phyloP scores from a whole-genome alignment of 1,140 invertebrate species.

The Eurytemora carolleeae region DNA sequence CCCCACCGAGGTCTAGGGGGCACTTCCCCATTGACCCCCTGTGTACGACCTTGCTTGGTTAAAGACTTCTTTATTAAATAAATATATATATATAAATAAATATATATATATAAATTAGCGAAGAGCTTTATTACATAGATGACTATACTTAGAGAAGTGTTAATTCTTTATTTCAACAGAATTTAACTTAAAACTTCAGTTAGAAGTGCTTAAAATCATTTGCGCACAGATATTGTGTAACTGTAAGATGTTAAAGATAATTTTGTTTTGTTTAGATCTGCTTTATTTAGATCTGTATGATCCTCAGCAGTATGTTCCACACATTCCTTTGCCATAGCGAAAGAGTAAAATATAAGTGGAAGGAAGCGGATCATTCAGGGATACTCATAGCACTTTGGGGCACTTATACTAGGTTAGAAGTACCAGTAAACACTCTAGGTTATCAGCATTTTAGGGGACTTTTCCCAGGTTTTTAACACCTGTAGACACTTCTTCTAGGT shows the following conservation, averaged over 20 bases:
- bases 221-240: background rate
- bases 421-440: background rate
- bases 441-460: background rate
- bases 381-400: background rate
- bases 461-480: too few species aligned
- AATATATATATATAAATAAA: too few species aligned
- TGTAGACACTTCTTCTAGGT: too few species aligned
- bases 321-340: slow-evolving; percentile 63
- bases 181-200: too few species aligned
- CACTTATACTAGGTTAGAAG: background rate
- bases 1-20: too few species aligned
- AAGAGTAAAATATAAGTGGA: background rate
- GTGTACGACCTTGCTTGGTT: too few species aligned
- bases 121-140: background rate
- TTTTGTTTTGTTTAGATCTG: background rate
- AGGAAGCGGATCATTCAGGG: background rate
- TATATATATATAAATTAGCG: background rate
- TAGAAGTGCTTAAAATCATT: background rate
- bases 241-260: background rate
- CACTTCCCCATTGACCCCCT: too few species aligned
- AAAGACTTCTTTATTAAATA: too few species aligned
- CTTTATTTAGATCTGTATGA: slow-evolving; percentile 35
- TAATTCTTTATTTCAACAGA: too few species aligned
- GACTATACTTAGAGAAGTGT: background rate
- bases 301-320: slow-evolving; percentile 73